A percentile compares a stretch with the other conserved stretches of the same genome.
Conservation (phyloP, 2,888 invertebrate genomes). For the Arrhopalites spinosus region DNA sequence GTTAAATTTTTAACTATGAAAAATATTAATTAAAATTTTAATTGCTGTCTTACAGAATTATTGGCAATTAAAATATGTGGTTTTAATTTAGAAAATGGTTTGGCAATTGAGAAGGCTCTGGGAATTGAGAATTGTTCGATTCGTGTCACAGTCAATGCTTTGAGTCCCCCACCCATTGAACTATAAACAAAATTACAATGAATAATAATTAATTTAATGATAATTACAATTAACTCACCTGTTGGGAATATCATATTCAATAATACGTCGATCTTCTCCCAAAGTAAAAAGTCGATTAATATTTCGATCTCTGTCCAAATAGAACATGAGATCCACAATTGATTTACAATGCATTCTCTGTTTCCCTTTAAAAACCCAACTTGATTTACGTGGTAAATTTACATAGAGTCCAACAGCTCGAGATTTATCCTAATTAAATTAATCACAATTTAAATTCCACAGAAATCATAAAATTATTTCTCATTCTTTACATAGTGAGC, state of each 20-base stretch:
- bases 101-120: slow-evolving; percentile 13
- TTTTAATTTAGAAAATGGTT: slow-evolving; percentile 23
- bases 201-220: background rate
- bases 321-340: slow-evolving; percentile 66
- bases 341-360: slow-evolving; percentile 67
- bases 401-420: slow-evolving; percentile 35
- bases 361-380: slow-evolving; percentile 67
- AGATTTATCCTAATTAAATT: slow-evolving; percentile 27
- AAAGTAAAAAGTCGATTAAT: slow-evolving; percentile 65
- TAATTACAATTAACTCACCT: slow-evolving; percentile 58
- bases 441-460: background rate
- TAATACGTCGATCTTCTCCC: slow-evolving; percentile 66
- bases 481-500: slow-evolving; percentile 47
- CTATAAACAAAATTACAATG: background rate
- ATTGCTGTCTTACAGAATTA: slow-evolving; percentile 13
- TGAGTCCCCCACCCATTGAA: slow-evolving; percentile 18
- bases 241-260: slow-evolving; percentile 66
- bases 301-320: slow-evolving; percentile 57
- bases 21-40: background rate
- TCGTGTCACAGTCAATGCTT: slow-evolving; percentile 4
- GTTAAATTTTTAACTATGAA: background rate
- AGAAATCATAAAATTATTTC: too few relatives aligned
- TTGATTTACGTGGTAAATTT: slow-evolving; percentile 26
- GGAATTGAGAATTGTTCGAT: slow-evolving; percentile 32
- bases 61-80: slow-evolving; percentile 31